Evolutionary conservation across 2,888 invertebrate species (phyloP).

Genomic region (Temnothorax rugatulus): DNA sequence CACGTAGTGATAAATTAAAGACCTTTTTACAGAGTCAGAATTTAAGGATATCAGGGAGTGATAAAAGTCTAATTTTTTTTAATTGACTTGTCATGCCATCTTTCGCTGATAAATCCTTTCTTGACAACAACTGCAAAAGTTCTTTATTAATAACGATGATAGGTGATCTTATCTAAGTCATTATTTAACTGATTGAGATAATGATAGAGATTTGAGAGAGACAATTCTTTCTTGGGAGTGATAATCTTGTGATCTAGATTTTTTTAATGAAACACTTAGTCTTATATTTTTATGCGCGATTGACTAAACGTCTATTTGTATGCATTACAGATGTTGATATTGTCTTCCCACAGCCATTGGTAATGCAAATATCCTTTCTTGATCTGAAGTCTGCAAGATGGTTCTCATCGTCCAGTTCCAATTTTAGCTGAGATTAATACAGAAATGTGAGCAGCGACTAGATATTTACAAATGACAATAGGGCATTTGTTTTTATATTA

Average conservation of each 20-base stretch:
- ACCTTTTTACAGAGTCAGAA: conserved; percentile 5
- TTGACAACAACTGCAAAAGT: not conserved
- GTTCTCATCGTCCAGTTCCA: conserved; percentile 69
- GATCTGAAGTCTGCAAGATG: conserved; percentile 68
- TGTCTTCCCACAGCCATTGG: conserved; percentile 72
- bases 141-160: conserved; percentile 11
- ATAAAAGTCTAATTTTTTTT: conserved; percentile 5
- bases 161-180: not conserved
- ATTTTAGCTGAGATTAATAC: conserved; percentile 75
- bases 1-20: not conserved
- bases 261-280: not conserved
- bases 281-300: not conserved
- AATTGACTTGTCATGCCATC: not conserved
- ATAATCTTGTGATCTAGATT: not conserved
- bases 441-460: conserved; percentile 69
- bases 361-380: conserved; percentile 74
- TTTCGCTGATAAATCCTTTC: not conserved
- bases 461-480: conserved; percentile 55
- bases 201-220: not conserved
- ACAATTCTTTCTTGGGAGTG: not conserved
- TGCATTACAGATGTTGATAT: conserved; percentile 72
- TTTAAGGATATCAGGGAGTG: not conserved
- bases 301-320: conserved; percentile 6
- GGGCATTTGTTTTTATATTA: conserved; percentile 61
- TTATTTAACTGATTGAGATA: not conserved